A percentile compares a stretch with the other conserved stretches of the same genome.
phyloP scores from a whole-genome alignment of 2,113 vertebrate genomes.

The Forbesichthys papilliferus region DNA sequence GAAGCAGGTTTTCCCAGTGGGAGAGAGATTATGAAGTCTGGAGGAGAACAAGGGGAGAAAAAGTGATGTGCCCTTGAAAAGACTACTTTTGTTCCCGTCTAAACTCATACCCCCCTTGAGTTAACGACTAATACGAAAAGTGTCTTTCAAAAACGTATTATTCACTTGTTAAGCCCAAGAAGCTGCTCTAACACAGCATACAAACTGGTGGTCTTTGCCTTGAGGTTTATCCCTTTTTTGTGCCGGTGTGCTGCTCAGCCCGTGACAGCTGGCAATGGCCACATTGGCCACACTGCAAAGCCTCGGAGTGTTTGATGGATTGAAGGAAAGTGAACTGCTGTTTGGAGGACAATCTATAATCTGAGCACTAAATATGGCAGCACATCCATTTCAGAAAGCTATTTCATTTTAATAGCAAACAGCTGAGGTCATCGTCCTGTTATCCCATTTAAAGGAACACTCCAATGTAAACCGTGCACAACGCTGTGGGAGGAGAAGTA shows the following conservation, averaged over 20 bases:
- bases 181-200: too few species aligned
- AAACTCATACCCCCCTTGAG: neutral
- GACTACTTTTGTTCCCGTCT: slow-evolving; percentile 23
- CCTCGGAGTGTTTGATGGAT: slow-evolving; percentile 16
- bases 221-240: neutral
- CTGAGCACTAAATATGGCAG: too few species aligned
- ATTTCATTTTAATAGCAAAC: neutral
- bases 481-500: too few species aligned
- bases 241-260: neutral
- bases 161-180: too few species aligned
- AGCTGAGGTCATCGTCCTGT: too few species aligned
- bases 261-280: neutral
- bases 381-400: too few species aligned
- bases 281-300: neutral
- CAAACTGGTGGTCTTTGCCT: neutral
- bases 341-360: slow-evolving; percentile 12
- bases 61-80: slow-evolving; percentile 15
- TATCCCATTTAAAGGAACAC: too few species aligned
- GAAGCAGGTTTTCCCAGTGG: slow-evolving; percentile 41
- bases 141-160: too few species aligned
- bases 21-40: slow-evolving; percentile 30
- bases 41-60: slow-evolving; percentile 2
- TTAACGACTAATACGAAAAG: too few species aligned
- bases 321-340: slow-evolving; percentile 30
- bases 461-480: too few species aligned